Base-by-base conservation (phyloP, 2,888 invertebrate genomes). In the Clostera curtula region DNA sequence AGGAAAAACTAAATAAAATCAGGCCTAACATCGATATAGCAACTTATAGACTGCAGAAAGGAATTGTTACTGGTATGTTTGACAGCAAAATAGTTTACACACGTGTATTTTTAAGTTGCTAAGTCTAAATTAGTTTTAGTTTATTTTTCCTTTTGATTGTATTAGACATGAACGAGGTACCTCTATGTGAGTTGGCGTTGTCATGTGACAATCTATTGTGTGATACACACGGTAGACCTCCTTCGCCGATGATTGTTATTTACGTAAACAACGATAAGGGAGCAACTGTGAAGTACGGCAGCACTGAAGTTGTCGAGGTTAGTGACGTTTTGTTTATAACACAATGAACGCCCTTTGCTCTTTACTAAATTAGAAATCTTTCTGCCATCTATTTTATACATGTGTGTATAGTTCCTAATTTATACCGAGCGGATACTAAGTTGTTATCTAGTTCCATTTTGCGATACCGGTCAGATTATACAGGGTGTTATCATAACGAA, bases 171-270 rank as follows among this genome's bases (percentile, higher is more conserved):
- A 88, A 90, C 34, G 94, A 94, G 69, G 88, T 94, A 47, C 95
- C 95, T 17, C 77, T 95, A 19, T 93, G 95, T 61, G 95, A 96
- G 75, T 85, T 95, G 47, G 94, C 92, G 26, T 79, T 95, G 51
- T 92, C 93, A 14, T 97, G 97, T 84, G 95, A 96, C 85, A 96
- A 95, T 70, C 84, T 97, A 31, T 85, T 95, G 12, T 93, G 93
- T 74, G 95, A 96, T 74, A 90, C 90, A 3, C 90, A 93, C 61
- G 96, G 96, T 1, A 86, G 90, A 25, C 88, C 93, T 1, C 97
- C 97, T 1, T 95, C 93, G 62, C 91, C 96, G 0, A 87, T 91
- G 25, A 85, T 93, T 29, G 88, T 93, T n/a, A 85, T 95, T 10
- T 91, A 92, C 62, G 87, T 92, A 31, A 80, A 86, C 24, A 85